A percentile compares a stretch with the other conserved stretches of the same genome.
phyloP scores from a whole-genome alignment of 2,888 invertebrate genomes.

The Aspidapion aeneum region DNA sequence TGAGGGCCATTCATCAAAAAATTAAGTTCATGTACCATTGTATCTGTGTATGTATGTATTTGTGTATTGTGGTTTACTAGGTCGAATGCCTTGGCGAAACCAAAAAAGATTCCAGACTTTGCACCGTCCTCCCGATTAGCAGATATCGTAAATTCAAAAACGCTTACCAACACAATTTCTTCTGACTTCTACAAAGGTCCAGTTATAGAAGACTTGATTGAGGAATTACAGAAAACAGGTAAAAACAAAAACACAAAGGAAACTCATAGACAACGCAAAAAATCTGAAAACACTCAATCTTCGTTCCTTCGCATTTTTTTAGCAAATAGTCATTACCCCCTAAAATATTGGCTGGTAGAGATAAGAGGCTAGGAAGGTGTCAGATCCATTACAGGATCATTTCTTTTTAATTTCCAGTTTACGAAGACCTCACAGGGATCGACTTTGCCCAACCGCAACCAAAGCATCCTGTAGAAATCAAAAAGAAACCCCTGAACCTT shows the following conservation, averaged over 20 bases:
- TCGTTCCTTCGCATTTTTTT: no score
- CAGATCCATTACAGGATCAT: no score
- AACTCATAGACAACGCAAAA: no score
- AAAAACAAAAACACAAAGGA: conserved; percentile 13
- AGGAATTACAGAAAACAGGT: conserved; percentile 57
- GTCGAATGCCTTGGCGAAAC: conserved; percentile 39
- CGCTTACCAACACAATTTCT: conserved; percentile 38
- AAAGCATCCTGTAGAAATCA: not conserved
- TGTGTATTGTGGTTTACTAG: not conserved
- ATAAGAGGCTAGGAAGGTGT: no score
- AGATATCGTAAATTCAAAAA: conserved; percentile 28
- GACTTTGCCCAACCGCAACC: conserved; percentile 27
- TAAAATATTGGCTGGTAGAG: no score
- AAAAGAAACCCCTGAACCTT: not conserved
- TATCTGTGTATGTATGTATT: no score
- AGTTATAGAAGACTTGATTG: conserved; percentile 64
- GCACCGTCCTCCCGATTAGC: conserved; percentile 27
- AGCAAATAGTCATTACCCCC: no score
- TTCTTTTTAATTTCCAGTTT: no score
- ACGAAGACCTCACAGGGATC: conserved; percentile 27
- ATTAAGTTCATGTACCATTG: no score
- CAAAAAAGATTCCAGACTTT: conserved; percentile 24
- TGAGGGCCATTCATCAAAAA: no score
- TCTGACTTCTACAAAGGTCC: conserved; percentile 59
- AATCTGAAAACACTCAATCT: no score